Percentiles rank a stretch among this genome's conserved stretches.
Evolutionary conservation across 1,140 invertebrate genomes (phyloP).

Genomic region (Pogonomyrmex barbatus): DNA sequence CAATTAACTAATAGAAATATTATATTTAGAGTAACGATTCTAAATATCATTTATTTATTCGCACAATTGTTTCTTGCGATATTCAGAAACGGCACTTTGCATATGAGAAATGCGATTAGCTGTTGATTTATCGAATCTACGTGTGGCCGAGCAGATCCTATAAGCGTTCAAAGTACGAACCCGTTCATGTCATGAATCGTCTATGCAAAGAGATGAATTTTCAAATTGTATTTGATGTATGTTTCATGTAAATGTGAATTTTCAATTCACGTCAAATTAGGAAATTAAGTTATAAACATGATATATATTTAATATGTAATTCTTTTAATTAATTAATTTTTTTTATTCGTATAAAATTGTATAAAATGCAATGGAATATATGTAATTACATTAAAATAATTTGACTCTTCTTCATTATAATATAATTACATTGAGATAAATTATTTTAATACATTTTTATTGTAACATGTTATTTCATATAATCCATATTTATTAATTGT

Average conservation of each 20-base stretch:
- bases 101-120: conserved; percentile 65
- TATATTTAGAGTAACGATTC: neutral
- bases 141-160: conserved; percentile 60
- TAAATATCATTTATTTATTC: conserved; percentile 37
- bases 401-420: no score
- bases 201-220: conserved; percentile 50
- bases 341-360: neutral
- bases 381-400: neutral
- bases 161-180: conserved; percentile 58
- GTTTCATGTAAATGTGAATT: conserved; percentile 16
- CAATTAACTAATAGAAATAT: conserved; percentile 42
- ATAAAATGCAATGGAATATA: neutral
- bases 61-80: conserved; percentile 28
- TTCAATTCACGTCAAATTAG: conserved; percentile 28
- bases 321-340: neutral
- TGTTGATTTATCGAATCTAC: conserved; percentile 68
- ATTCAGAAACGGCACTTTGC: conserved; percentile 40
- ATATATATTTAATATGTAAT: neutral
- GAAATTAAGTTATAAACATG: neutral
- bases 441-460: conserved; percentile 20
- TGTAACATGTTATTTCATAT: neutral
- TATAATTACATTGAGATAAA: neutral
- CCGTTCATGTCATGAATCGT: conserved; percentile 25
- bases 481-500: conserved; percentile 2
- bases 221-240: conserved; percentile 39